A percentile compares a stretch with the other conserved stretches of the same genome.
Evolutionary conservation across 1,140 invertebrate species (phyloP).

Genomic region (Pseudomyrmex sp.): DNA sequence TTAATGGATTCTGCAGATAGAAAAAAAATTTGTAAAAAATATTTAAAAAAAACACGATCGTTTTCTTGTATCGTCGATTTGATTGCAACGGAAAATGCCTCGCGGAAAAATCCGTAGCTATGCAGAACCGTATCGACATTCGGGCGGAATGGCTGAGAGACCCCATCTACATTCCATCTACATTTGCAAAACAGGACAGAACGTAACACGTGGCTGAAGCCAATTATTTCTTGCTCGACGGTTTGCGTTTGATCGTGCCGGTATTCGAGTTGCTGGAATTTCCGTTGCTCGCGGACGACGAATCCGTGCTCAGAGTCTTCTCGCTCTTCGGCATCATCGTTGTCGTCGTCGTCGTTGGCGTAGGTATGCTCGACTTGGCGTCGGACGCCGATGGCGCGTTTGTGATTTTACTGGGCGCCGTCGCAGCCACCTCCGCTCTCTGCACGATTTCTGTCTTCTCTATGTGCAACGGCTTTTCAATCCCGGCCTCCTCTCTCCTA

Average conservation of each 20-base stretch:
- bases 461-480: slow-evolving; percentile 66
- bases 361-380: slow-evolving; percentile 73
- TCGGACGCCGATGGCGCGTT: slow-evolving; percentile 57
- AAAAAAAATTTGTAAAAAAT: not conserved
- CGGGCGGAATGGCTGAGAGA: not conserved
- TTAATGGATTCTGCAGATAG: not conserved
- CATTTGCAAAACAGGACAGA: slow-evolving; percentile 33
- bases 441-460: slow-evolving; percentile 76
- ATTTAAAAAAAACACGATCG: not conserved
- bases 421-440: slow-evolving; percentile 70
- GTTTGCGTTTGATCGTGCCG: slow-evolving; percentile 77
- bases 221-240: slow-evolving; percentile 70
- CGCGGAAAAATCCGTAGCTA: not conserved
- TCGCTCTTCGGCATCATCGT: slow-evolving; percentile 67
- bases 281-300: slow-evolving; percentile 66
- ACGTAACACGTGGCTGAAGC: slow-evolving; percentile 17
- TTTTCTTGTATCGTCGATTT: not conserved
- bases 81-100: not conserved
- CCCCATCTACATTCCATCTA: slow-evolving; percentile 17
- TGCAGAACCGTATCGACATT: not conserved
- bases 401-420: slow-evolving; percentile 60
- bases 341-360: slow-evolving; percentile 61
- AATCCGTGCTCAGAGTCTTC: slow-evolving; percentile 67
- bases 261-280: slow-evolving; percentile 72
- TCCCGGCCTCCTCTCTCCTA: slow-evolving; percentile 68